These are phyloP conservation scores for Geodia barretti DNA, from an alignment of 37 sponge, comb jelly and placozoan genomes.

Conservation along the genomic window DNA sequence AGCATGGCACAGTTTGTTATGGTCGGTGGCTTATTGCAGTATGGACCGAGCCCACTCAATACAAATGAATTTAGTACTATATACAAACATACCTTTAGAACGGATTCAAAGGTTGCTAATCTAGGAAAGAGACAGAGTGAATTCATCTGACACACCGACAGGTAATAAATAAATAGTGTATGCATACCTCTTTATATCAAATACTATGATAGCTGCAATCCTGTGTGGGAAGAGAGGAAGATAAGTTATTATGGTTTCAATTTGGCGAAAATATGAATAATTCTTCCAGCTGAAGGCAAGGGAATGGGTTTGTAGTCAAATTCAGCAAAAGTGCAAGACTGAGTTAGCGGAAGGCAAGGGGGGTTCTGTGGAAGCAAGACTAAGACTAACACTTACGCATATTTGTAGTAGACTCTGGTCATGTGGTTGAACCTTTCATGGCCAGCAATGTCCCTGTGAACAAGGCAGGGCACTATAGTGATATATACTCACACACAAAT, in stretches of 20 bases:
- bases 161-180: neutral
- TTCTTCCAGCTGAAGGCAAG: too few species aligned
- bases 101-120: slow-evolving; percentile 86
- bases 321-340: too few species aligned
- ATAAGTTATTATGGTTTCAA: too few species aligned
- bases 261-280: too few species aligned
- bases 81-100: slow-evolving; percentile 58
- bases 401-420: slow-evolving; percentile 97
- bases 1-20: too few species aligned
- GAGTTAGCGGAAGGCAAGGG: too few species aligned
- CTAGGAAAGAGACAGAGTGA: slow-evolving; percentile 26
- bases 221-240: too few species aligned
- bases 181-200: slow-evolving; percentile 83
- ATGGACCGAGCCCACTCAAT: too few species aligned
- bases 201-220: slow-evolving; percentile 94
- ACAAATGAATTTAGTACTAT: neutral
- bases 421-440: slow-evolving; percentile 95
- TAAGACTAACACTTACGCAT: slow-evolving; percentile 86
- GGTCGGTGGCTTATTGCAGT: too few species aligned
- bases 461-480: slow-evolving; percentile 10
- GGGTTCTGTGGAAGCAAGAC: too few species aligned
- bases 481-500: neutral
- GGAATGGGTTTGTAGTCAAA: too few species aligned
- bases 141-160: neutral
- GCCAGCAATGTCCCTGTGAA: slow-evolving; percentile 91